Conservation (phyloP, 2,888 invertebrate species). For the Drosophila setosimentum region DNA sequence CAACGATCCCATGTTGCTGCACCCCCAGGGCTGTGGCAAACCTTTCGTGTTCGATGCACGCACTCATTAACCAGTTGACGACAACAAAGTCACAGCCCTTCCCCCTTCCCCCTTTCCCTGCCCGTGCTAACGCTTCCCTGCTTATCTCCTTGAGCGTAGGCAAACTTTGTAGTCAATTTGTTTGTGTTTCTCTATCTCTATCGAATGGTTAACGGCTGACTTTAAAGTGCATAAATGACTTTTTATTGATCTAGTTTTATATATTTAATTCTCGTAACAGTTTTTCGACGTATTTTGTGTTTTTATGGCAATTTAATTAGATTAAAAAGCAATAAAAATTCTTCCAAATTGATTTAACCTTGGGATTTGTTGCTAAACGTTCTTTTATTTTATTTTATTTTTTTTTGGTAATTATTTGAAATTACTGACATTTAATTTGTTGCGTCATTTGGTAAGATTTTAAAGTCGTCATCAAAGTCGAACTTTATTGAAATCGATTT, state of each 20-base stretch:
- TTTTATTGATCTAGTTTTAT: constrained; percentile 56
- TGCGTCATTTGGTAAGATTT: constrained; percentile 56
- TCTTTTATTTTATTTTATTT: constrained; percentile 17
- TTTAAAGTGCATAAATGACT: constrained; percentile 51
- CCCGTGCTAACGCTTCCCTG: neutral
- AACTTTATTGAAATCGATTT: constrained; percentile 77
- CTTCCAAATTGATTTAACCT: constrained; percentile 50
- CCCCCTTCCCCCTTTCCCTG: neutral
- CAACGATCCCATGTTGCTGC: constrained; percentile 27
- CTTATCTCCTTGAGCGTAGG: constrained; percentile 15
- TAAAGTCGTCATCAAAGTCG: constrained; percentile 56
- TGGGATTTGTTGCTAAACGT: constrained; percentile 40
- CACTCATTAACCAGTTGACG: constrained; percentile 63
- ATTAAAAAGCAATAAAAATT: constrained; percentile 74
- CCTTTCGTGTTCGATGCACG: constrained; percentile 38
- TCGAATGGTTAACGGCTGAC: constrained; percentile 20
- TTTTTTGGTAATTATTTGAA: constrained; percentile 63
- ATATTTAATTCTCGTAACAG: constrained; percentile 20
- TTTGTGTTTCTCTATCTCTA: constrained; percentile 16
- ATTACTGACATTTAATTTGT: constrained; percentile 73
- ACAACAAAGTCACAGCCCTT: constrained; percentile 20
- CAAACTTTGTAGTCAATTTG: constrained; percentile 31
- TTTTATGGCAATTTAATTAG: constrained; percentile 73
- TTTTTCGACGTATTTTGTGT: constrained; percentile 4
- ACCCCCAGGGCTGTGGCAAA: neutral